These are phyloP conservation scores for Eristalis intricaria DNA, from an alignment of 2,888 invertebrate genomes.

Conservation along the genomic window DNA sequence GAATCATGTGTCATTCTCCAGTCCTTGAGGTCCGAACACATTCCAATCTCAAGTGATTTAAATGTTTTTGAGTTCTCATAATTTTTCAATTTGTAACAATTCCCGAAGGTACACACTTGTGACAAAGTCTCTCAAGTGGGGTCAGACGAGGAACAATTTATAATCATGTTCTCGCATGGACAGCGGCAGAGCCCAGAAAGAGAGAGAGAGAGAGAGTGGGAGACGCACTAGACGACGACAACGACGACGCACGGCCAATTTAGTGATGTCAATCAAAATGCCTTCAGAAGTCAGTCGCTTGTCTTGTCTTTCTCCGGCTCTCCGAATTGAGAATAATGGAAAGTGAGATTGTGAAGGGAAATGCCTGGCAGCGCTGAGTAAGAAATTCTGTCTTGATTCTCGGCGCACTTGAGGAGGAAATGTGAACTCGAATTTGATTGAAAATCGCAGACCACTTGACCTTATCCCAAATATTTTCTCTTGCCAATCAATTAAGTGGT, in stretches of 20 bases:
- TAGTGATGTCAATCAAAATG: conserved; percentile 47
- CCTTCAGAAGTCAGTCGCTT: conserved; percentile 1
- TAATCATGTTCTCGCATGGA: conserved; percentile 37
- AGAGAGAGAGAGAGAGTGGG: neutral
- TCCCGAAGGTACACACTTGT: conserved; percentile 12
- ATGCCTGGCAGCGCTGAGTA: neutral
- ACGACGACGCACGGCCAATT: conserved; percentile 25
- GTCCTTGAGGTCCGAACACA: neutral
- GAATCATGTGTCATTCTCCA: neutral
- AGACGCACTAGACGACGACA: neutral
- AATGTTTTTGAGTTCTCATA: conserved; percentile 21
- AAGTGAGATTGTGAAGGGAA: conserved; percentile 5
- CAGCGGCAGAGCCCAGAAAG: no score
- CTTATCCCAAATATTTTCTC: conserved; percentile 8
- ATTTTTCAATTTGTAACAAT: conserved; percentile 48
- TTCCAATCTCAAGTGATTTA: neutral
- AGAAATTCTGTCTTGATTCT: neutral
- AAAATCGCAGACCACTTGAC: conserved; percentile 9
- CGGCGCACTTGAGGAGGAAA: neutral
- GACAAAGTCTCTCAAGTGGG: conserved; percentile 49
- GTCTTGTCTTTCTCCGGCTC: neutral
- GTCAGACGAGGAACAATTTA: conserved; percentile 32
- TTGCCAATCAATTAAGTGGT: neutral
- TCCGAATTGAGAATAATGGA: conserved; percentile 22
- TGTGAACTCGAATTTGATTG: neutral